Base-by-base conservation (phyloP, 2,888 invertebrate genomes). In the Apamea epomidion region DNA sequence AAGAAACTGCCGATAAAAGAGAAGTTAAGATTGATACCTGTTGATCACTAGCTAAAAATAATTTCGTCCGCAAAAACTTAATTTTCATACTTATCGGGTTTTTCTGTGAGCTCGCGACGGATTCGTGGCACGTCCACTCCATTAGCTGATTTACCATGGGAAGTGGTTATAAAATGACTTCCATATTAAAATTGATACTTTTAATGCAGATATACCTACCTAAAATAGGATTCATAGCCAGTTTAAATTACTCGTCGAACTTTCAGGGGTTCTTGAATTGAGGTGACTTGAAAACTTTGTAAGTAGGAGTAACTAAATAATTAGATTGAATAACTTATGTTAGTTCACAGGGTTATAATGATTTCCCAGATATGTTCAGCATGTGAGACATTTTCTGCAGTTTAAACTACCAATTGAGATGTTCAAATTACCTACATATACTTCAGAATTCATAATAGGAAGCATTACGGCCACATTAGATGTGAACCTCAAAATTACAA, bases 101-200 rank as follows among this genome's bases (percentile, higher is more conserved):
- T 92, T 91, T 90, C 86, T 83, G 84, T 82, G 76, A 82, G 81
- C 74, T 78, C 54, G 48, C 70, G 78, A 82, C 79, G 87, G 83
- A 94, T 94, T 94, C 93, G 77, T 87, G 92, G 92, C 94, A 94
- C 94, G 94, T 93, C 88, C 92, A 91, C 89, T 93, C 93, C 94
- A 94, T 94, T 94, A 94, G 92, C 93, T 94, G 94, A 94, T 94
- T 95, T 93, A 90, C 91, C 93, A 92, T 92, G 93, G 92, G 92
- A 94, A 93, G 93, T 92, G 91, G 91, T 90, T 89, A 87, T 88
- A 90, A 90, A 92, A 91, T 84, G 87, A 91, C 85, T 87, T 87
- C 83, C 84, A 87, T 89, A 90, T 88, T 90, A 90, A 91, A 91
- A 85, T 87, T 89, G 79, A 90, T 91, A 90, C 86, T 88, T 86